Evolutionary conservation across 2,888 invertebrate species (phyloP).

Genomic region (Parochlus steinenii): DNA sequence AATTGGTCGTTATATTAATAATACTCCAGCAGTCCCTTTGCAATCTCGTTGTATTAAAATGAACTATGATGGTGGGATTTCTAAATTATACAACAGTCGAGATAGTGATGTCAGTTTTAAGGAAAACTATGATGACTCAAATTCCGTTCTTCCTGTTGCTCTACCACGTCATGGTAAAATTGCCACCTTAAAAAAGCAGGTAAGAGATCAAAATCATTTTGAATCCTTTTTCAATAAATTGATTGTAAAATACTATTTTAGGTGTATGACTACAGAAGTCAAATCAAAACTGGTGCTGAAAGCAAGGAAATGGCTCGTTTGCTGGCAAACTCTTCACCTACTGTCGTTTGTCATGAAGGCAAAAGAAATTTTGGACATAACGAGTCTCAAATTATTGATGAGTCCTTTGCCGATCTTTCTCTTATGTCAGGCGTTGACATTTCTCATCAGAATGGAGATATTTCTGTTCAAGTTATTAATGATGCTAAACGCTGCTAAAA

Average conservation of each 20-base stretch:
- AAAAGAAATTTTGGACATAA: background rate
- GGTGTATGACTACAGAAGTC: constrained; percentile 1
- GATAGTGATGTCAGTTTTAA: constrained; percentile 4
- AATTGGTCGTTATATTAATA: constrained; percentile 6
- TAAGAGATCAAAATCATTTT: background rate
- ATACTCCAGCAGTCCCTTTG: constrained; percentile 5
- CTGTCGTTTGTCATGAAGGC: constrained; percentile 1
- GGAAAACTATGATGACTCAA: too few relatives aligned
- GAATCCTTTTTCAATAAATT: background rate
- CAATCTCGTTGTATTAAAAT: background rate
- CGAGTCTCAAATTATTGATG: background rate
- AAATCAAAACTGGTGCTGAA: background rate
- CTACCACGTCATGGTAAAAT: too few relatives aligned
- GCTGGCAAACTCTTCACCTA: background rate
- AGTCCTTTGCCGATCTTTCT: constrained; percentile 3
- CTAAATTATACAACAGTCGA: constrained; percentile 4
- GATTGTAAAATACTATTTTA: background rate
- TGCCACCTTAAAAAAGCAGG: too few relatives aligned
- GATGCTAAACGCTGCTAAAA: too few relatives aligned
- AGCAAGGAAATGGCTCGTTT: background rate
- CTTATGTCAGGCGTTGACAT: constrained; percentile 3
- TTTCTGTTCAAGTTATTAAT: constrained; percentile 2
- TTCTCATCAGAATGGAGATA: background rate
- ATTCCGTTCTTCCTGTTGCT: too few relatives aligned
- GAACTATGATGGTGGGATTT: background rate